phyloP scores from a whole-genome alignment of 2,888 invertebrate genomes.

The Andrena praecox region DNA sequence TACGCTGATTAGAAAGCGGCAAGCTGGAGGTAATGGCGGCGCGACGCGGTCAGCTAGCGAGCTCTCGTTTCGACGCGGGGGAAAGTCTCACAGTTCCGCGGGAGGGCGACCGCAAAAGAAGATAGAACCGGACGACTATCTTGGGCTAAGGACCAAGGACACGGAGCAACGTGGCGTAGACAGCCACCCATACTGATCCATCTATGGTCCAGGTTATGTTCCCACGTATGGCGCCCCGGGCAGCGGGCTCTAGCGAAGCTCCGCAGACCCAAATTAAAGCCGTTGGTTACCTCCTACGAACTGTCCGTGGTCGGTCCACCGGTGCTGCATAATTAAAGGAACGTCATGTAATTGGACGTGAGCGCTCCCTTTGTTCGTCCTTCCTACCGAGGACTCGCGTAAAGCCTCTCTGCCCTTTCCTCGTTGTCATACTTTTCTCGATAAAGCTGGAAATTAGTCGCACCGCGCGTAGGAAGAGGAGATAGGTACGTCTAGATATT shows the following conservation, averaged over 20 bases:
- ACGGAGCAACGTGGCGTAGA: slow-evolving; percentile 75
- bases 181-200: slow-evolving; percentile 80
- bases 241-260: slow-evolving; percentile 79
- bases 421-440: not conserved
- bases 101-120: slow-evolving; percentile 62
- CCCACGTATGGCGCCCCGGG: slow-evolving; percentile 82
- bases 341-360: slow-evolving; percentile 81
- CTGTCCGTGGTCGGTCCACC: slow-evolving; percentile 76
- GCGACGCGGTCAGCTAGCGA: slow-evolving; percentile 35
- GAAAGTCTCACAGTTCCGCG: slow-evolving; percentile 56
- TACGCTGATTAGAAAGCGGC: slow-evolving; percentile 73
- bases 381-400: slow-evolving; percentile 42
- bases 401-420: slow-evolving; percentile 9
- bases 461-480: not conserved
- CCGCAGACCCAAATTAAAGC: slow-evolving; percentile 82
- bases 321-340: slow-evolving; percentile 83
- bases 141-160: slow-evolving; percentile 80
- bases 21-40: slow-evolving; percentile 50
- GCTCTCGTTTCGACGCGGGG: slow-evolving; percentile 59
- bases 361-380: slow-evolving; percentile 62
- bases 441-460: not conserved
- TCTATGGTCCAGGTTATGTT: slow-evolving; percentile 73
- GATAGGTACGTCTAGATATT: not conserved
- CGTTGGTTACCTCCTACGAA: slow-evolving; percentile 77
- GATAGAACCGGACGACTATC: slow-evolving; percentile 71